Base-by-base conservation (phyloP, 2,888 invertebrate genomes). In the Herminia tarsipennalis region DNA sequence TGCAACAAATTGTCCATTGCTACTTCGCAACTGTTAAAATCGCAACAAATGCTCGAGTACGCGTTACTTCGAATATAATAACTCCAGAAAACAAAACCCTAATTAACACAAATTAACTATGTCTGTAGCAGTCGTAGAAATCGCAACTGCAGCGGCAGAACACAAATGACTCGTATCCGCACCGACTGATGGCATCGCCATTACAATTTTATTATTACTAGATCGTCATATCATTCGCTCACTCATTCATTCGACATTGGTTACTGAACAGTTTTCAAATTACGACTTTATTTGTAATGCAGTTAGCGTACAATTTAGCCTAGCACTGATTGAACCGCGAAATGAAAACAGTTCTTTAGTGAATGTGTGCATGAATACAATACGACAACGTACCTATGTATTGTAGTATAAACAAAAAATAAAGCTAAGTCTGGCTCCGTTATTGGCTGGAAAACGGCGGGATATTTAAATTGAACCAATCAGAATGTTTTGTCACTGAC, bases 351-450 rank as follows among this genome's bases (percentile, higher is more conserved):
- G 73, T 74, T 69, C 66, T 59, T 70, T 50, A 62, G 67, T 77
- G 76, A 77, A 80, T 81, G 86, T 86, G 85, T 83, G 83, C 74
- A 76, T 72, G 54, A 68, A 77, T 79, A 78, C 76, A 76, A 66
- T 69, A 69, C 68, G 66, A 72, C 75, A 72, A 75, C 73, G 72
- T 78, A 83, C 74, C 66, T 79, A 81, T 78, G 81, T 76, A 68
- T 70, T 82, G 76, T 70, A 80, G 73, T 83, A 86, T 86, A 87
- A 88, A 89, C 88, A 91, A 91, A 88, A 88, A 89, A 88, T 87
- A 89, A 90, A 87, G 89, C 88, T 76, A 74, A 79, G 76, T 62
- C 76, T 60, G 56, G 66, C 49, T 43, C 49, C 41, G 42, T 54
- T 73, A 89, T 92, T 92, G 92, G 92, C 51, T 65, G 53, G 51